A percentile compares a stretch with the other conserved stretches of the same genome.
Evolutionary conservation across 2,113 vertebrate genomes (phyloP).

Genomic region (Lamprotornis superbus): DNA sequence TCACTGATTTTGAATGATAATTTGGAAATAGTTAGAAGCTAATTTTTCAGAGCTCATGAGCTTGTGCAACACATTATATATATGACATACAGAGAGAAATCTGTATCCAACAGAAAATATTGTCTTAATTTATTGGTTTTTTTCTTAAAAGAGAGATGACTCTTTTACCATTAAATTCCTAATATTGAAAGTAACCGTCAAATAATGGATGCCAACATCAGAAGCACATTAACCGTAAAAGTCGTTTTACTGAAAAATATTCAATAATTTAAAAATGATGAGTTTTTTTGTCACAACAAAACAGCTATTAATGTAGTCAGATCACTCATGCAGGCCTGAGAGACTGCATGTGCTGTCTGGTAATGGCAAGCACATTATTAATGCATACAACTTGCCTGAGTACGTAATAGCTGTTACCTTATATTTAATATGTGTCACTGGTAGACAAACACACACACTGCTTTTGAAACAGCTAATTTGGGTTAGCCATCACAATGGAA

Average conservation of each 20-base stretch:
- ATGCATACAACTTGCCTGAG: background rate
- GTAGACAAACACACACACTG: background rate
- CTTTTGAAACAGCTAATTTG: slow-evolving; percentile 12
- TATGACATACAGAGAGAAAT: background rate
- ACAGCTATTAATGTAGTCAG: slow-evolving; percentile 11
- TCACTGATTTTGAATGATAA: background rate
- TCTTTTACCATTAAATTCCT: background rate
- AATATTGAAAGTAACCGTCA: background rate
- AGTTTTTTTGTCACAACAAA: background rate
- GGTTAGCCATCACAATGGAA: background rate
- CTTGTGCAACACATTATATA: background rate
- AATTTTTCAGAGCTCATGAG: background rate
- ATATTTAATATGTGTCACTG: background rate
- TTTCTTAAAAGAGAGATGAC: background rate
- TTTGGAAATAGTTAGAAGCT: background rate
- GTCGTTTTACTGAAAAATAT: background rate
- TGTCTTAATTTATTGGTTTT: background rate
- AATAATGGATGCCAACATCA: background rate
- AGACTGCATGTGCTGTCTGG: background rate
- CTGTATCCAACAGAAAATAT: background rate
- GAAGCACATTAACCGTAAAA: background rate
- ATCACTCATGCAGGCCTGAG: background rate
- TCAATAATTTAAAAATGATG: slow-evolving; percentile 32
- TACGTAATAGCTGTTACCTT: slow-evolving; percentile 10
- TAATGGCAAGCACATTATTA: slow-evolving; percentile 12